A percentile compares a stretch with the other conserved stretches of the same genome.
Conservation (phyloP, 1,140 invertebrate species). For the Dendroctonus valens region DNA sequence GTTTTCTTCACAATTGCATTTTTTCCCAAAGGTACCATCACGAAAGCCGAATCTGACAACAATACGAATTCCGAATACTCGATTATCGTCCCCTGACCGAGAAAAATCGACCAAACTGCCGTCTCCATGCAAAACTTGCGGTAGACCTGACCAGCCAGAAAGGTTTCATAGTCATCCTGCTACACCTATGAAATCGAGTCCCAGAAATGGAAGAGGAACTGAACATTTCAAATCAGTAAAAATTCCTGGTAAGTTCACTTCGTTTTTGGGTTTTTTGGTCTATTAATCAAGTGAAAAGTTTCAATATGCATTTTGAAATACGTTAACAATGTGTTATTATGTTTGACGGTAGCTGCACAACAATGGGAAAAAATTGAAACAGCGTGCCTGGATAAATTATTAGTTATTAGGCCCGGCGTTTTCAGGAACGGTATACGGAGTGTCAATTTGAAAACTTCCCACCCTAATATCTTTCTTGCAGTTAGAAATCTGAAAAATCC, state of each 20-base stretch:
- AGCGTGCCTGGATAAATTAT: too few species aligned
- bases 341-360: too few species aligned
- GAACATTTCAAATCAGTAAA: not conserved
- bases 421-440: too few species aligned
- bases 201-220: not conserved
- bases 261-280: not conserved
- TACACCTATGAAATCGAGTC: slow-evolving; percentile 32
- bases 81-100: slow-evolving; percentile 13
- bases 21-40: slow-evolving; percentile 19
- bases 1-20: too few species aligned
- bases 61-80: slow-evolving; percentile 22
- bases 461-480: too few species aligned
- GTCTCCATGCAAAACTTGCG: slow-evolving; percentile 59
- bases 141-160: slow-evolving; percentile 57
- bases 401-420: too few species aligned
- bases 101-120: slow-evolving; percentile 46
- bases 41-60: slow-evolving; percentile 26
- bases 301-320: too few species aligned
- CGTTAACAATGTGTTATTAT: too few species aligned
- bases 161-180: slow-evolving; percentile 61
- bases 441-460: too few species aligned
- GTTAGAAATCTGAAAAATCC: too few species aligned
- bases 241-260: slow-evolving; percentile 6
- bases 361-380: too few species aligned
- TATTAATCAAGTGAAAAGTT: too few species aligned